Evolutionary conservation across 2,113 vertebrate species (phyloP).

Genomic region (Benitochromis conjunctus): DNA sequence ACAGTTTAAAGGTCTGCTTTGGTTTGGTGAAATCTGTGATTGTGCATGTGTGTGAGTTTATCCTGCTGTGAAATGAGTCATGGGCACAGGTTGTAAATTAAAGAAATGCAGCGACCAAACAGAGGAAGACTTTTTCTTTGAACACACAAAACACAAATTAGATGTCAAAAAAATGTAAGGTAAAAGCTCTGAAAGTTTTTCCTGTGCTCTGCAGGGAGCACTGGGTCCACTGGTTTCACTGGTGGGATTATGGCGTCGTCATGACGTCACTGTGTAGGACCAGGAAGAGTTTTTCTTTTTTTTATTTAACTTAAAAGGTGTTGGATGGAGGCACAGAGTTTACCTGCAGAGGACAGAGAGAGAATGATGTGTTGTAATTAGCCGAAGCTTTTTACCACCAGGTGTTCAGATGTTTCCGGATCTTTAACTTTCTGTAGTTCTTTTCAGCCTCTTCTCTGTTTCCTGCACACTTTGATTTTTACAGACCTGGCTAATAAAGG

Average conservation of each 20-base stretch:
- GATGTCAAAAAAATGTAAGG: not conserved
- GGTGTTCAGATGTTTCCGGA: not conserved
- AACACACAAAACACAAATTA: not conserved
- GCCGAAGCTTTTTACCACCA: fast-evolving
- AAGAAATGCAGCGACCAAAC: not conserved
- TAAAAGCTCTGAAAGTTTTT: fast-evolving
- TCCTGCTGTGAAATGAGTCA: not conserved
- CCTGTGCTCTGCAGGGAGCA: fast-evolving
- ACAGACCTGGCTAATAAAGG: not conserved
- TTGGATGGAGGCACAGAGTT: not conserved
- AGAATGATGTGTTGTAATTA: not conserved
- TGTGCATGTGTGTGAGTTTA: not conserved
- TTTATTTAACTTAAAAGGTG: not conserved
- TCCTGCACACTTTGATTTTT: not conserved
- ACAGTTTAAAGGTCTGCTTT: fast-evolving
- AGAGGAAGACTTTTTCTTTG: not conserved
- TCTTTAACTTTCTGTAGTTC: not conserved
- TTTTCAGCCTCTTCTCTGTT: not conserved
- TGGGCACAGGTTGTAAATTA: not conserved
- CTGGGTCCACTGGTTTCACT: not conserved
- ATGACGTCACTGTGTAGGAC: fast-evolving
- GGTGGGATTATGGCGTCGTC: not conserved
- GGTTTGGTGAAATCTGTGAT: fast-evolving
- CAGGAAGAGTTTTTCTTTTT: not conserved
- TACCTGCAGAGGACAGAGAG: not conserved